Base-by-base conservation (phyloP, 2,888 invertebrate genomes). In the Heliconius erato region DNA sequence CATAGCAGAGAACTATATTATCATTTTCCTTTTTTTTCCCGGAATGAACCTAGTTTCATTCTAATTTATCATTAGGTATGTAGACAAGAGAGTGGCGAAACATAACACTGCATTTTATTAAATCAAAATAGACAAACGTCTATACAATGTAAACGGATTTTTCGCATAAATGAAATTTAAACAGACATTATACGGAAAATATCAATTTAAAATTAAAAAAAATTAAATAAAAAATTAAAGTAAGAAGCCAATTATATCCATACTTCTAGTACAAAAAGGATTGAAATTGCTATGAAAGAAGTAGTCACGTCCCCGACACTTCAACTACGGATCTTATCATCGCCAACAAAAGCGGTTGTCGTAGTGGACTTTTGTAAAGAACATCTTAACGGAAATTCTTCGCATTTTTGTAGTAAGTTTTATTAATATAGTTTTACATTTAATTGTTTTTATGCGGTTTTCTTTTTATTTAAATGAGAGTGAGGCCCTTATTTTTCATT, bases 281-380 rank as follows among this genome's bases (percentile, higher is more conserved):
- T 54, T 23, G 19, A 54, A 23, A 23, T 54, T 54, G 54, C 54
- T 23, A 54, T 54, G 54, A 54, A 40, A 59, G 35, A 69, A 78
- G 77, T 35, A 35, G 23, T 54, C 65, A 28, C 79, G 79, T 28
- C 69, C 54, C 79, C 69, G 40, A 82, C 79, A 79, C 59, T 79
- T 65, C 28, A 68, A 23, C 68, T 40, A 63, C 69, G 54, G 65
- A 74, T 76, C 74, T 68, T 40, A 79, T 79, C 59, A 28, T 72
- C 78, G 49, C 71, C 68, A 79, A 35, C 72, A 79, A 69, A 77
- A 69, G 23, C 28, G 54, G 40, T 40, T 80, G 68, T 49, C 65
- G 26, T 86, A 87, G 88, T 89, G 85, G 88, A 82, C 81, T 83
- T 82, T 85, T 87, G 87, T 86, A 84, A 54, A 40, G 67, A 68